Evolutionary conservation across 1,140 invertebrate genomes (phyloP).

Genomic region (Pseudomyrmex pallidus): DNA sequence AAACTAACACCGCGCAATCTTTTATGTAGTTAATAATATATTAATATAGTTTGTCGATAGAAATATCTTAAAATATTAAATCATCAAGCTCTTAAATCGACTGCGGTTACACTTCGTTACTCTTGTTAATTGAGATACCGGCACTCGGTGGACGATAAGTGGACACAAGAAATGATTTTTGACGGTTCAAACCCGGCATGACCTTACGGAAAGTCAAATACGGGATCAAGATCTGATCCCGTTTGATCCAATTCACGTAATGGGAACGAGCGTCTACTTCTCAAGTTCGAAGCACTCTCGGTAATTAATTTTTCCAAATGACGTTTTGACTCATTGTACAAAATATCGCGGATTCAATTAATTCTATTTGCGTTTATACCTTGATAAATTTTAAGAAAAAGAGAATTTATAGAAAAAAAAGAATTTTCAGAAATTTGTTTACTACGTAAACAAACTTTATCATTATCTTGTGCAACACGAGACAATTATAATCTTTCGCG

Average conservation of each 20-base stretch:
- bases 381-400: not conserved
- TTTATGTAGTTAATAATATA: not conserved
- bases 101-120: constrained; percentile 5
- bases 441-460: too few species aligned
- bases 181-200: constrained; percentile 62
- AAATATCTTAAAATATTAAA: too few species aligned
- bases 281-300: constrained; percentile 47
- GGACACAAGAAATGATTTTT: constrained; percentile 72
- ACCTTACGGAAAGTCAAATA: constrained; percentile 55
- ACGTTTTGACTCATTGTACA: constrained; percentile 48
- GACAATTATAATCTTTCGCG: not conserved
- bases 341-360: not conserved
- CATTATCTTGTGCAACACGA: too few species aligned
- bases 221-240: constrained; percentile 72
- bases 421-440: too few species aligned
- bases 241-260: constrained; percentile 66
- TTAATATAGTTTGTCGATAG: not conserved
- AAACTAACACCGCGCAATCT: not conserved
- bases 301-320: constrained; percentile 5
- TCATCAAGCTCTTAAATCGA: too few species aligned
- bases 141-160: constrained; percentile 58
- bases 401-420: too few species aligned
- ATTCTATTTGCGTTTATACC: not conserved
- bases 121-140: constrained; percentile 50
- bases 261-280: constrained; percentile 72